Conservation (phyloP, 2,888 invertebrate genomes). For the Bombyx huttoni region DNA sequence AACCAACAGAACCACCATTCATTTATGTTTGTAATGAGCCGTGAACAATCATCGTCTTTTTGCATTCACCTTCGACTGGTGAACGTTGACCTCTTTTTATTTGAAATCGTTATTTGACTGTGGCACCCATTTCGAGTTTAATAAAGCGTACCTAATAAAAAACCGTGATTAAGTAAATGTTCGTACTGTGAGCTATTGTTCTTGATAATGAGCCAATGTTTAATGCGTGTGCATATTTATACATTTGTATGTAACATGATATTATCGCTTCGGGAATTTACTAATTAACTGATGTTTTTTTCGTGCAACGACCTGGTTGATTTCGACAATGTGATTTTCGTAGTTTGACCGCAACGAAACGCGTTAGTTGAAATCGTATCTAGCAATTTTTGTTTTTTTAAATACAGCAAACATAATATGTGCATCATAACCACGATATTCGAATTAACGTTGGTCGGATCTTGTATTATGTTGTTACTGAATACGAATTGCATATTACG, state of each 20-base stretch:
- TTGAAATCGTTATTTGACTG: constrained; percentile 48
- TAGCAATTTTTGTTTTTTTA: too few species aligned
- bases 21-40: constrained; percentile 62
- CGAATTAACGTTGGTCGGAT: too few species aligned
- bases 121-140: constrained; percentile 43
- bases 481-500: background rate
- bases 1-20: constrained; percentile 45
- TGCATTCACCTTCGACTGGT: constrained; percentile 44
- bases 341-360: too few species aligned
- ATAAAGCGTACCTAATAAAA: constrained; percentile 51
- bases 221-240: constrained; percentile 26
- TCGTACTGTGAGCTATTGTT: constrained; percentile 48
- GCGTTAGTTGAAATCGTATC: too few species aligned
- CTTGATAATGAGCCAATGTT: constrained; percentile 40
- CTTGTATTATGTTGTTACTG: background rate
- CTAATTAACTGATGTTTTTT: background rate
- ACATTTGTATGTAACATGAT: constrained; percentile 29
- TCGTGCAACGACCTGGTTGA: too few species aligned
- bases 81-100: constrained; percentile 45
- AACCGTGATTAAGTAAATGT: constrained; percentile 53
- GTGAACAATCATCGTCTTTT: constrained; percentile 60
- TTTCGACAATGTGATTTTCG: too few species aligned
- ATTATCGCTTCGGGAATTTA: constrained; percentile 8
- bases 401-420: too few species aligned
- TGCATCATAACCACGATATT: too few species aligned